These are phyloP conservation scores for Druon quercuslanigerum DNA, from an alignment of 1,140 invertebrate genomes.

Conservation along the genomic window DNA sequence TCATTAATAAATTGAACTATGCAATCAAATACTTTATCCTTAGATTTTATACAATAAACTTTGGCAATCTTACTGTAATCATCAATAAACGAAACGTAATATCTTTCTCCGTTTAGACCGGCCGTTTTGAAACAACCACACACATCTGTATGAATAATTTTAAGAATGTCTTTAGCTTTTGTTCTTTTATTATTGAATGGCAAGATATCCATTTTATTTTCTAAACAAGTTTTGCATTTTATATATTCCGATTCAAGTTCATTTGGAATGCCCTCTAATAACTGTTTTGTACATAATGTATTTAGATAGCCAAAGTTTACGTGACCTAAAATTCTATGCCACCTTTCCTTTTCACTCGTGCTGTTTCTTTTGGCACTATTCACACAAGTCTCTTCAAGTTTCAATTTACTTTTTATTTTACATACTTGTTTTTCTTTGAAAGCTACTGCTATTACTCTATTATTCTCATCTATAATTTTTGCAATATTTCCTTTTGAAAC, in stretches of 20 bases:
- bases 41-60: too few relatives aligned
- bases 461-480: conserved; percentile 11
- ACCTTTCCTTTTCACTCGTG: too few relatives aligned
- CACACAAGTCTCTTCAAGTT: background rate
- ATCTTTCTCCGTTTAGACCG: too few relatives aligned
- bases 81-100: too few relatives aligned
- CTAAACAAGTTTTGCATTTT: conserved; percentile 35
- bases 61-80: too few relatives aligned
- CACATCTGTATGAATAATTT: conserved; percentile 59
- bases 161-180: conserved; percentile 42
- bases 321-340: conserved; percentile 50
- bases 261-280: too few relatives aligned
- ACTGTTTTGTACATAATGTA: background rate
- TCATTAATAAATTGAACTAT: too few relatives aligned
- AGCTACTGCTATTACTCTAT: conserved; percentile 22
- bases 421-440: background rate
- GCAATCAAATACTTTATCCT: too few relatives aligned
- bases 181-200: conserved; percentile 31
- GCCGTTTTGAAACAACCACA: conserved; percentile 39
- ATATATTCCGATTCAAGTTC: too few relatives aligned
- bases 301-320: conserved; percentile 45
- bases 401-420: background rate
- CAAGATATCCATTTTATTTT: conserved; percentile 30
- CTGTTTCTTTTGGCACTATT: too few relatives aligned
- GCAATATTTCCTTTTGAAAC: conserved; percentile 29